Evolutionary conservation across 2,797 vertebrate species (phyloP), one percentile per base, ranked within the genome.

Genomic region (Tarsius wallacei): DNA sequence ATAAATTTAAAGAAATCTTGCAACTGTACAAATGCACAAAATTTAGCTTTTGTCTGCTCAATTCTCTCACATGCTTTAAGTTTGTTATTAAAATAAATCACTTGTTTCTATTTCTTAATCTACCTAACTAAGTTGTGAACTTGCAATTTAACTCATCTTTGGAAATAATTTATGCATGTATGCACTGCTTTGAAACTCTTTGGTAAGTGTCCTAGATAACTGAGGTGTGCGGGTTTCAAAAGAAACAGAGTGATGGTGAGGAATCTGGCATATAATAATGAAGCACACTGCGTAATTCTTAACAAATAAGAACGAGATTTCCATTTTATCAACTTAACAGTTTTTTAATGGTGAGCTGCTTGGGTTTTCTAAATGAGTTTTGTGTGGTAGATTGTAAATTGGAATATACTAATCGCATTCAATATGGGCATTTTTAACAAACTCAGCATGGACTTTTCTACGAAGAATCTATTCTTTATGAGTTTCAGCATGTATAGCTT

Each of bases 301-400:
- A 89, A 61, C 61, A 94, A 78, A 70, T 80, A 89, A 68, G 66
- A 51, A 59, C 28, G 15, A 47, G 57, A 73, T 94, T 97, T 94
- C 28, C 63, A 86, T 70, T 76, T 94, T 81, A 86, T 91, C 47
- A 73, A 55, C 77, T 77, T 73, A 87, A 89, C 80, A 90, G 84
- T 26, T 66, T 78, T 90, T 49, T 6, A 73, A 93, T 73, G 15
- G 33, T 47, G 26, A 36, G 10, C 5, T 82, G 47, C 13, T 77
- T 85, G 15, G 13, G 22, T n/a, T 82, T 76, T 61, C 61, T 63
- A 19, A 63, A 80, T 71, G 70, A 57, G 15, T 87, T 95, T 42
- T 68, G 17, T 33, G 2, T 82, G 59, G 61, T 66, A 84, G 33
- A 33, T 17, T 81, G 1, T 66, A 81, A 85, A 77, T 76, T 82